A percentile compares a stretch with the other conserved stretches of the same genome.
phyloP scores from a whole-genome alignment of 2,113 vertebrate genomes.

The Pseudorasbora parva region DNA sequence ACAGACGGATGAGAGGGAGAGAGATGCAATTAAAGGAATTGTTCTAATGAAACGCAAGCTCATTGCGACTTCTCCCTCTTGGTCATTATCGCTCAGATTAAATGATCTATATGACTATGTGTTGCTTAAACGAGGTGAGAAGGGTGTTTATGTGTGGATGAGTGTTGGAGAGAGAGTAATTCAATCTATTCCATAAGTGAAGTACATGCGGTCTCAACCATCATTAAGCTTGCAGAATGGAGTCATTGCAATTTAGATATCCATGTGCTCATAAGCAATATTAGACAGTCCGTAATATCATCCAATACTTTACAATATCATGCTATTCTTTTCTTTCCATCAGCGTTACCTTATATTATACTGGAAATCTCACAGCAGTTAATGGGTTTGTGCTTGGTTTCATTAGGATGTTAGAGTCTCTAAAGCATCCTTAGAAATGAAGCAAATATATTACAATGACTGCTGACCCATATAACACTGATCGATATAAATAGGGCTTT shows the following conservation, averaged over 20 bases:
- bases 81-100: slow-evolving; percentile 70
- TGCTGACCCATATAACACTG: slow-evolving; percentile 14
- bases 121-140: slow-evolving; percentile 62
- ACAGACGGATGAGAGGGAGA: slow-evolving; percentile 62
- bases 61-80: slow-evolving; percentile 68
- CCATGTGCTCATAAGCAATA: slow-evolving; percentile 78
- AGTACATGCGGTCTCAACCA: slow-evolving; percentile 73
- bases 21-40: slow-evolving; percentile 75
- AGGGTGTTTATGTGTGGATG: slow-evolving; percentile 70
- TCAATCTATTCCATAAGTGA: slow-evolving; percentile 79
- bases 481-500: slow-evolving; percentile 18
- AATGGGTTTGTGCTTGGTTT: slow-evolving; percentile 59
- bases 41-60: slow-evolving; percentile 72
- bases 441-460: slow-evolving; percentile 1
- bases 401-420: slow-evolving; percentile 54
- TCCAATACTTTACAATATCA: slow-evolving; percentile 67
- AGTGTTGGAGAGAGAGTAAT: slow-evolving; percentile 71
- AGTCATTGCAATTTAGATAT: slow-evolving; percentile 80
- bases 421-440: slow-evolving; percentile 43
- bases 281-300: slow-evolving; percentile 75
- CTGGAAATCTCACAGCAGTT: slow-evolving; percentile 73
- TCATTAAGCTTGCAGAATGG: slow-evolving; percentile 77
- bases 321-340: slow-evolving; percentile 55
- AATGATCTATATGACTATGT: slow-evolving; percentile 72
- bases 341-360: slow-evolving; percentile 74